Evolutionary conservation across 2,797 vertebrate genomes (phyloP), one percentile per base, ranked within the genome.

Genomic region (Acropternis orthonyx): DNA sequence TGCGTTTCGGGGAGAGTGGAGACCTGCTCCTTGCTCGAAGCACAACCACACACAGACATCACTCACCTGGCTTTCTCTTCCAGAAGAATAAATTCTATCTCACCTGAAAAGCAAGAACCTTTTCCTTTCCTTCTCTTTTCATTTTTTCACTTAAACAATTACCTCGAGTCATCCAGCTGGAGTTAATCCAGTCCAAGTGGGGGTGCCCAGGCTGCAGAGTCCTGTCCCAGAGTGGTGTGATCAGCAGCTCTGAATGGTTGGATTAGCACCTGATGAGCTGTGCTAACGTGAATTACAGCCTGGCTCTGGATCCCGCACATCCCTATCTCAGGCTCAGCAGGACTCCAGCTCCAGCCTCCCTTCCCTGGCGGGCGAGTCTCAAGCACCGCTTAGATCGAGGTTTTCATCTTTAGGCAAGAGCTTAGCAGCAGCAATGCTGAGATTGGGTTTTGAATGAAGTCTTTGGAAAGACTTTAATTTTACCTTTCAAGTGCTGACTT

Each of bases 401-500:
- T 14, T 77, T 62, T 14, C n/a, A 22, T 32, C 72, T 24, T 3
- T 3, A 14, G 75, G 68, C 61, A 44, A 9, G 23, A 85, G 39
- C 19, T 44, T 36, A 39, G 77, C 85, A 77, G 72, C 71, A 66
- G 55, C 63, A 46, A 8, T 2, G 10, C 49, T 1, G 20, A 54
- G 32, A 28, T 10, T 12, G 14, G 6, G 22, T 3, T 81, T 36
- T 14, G 46, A 88, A 44, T 3, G 23, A 77, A 76, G 62, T 44
- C 56, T 67, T 56, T 4, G 32, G 46, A 85, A 96, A 87, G 12
- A 37, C 12, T 82, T 91, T 46, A 76, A 85, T 88, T 89, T 73
- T 52, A 61, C 44, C 77, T 92, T 86, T 85, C 43, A 55, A 13
- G 13, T 5, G 24, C 10, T 54, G n/a, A 75, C 69, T 4, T 3